phyloP scores from a whole-genome alignment of 2,888 invertebrate species.

The Seladonia tumulorum region DNA sequence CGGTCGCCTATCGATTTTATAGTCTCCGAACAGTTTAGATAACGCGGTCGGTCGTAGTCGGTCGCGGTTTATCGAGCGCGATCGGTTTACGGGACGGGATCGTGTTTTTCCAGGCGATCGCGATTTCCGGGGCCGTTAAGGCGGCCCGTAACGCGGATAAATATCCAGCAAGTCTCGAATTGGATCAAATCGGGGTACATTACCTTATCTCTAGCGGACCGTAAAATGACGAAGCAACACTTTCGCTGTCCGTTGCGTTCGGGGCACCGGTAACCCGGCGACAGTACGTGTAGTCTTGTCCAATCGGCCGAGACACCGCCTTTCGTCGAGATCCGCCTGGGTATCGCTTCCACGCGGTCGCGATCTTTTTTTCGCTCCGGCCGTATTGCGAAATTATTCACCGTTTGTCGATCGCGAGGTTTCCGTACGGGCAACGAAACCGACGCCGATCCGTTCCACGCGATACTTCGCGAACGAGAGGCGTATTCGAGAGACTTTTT shows the following conservation, averaged over 20 bases:
- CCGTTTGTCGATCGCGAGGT: neutral
- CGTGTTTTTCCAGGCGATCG: conserved; percentile 14
- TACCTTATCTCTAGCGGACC: conserved; percentile 43
- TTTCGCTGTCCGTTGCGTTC: conserved; percentile 15
- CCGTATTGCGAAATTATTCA: neutral
- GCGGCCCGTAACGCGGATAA: neutral
- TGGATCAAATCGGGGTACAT: conserved; percentile 39
- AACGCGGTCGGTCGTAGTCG: conserved; percentile 6
- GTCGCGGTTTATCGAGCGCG: conserved; percentile 12
- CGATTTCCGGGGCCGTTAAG: conserved; percentile 16
- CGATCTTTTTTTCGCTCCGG: neutral
- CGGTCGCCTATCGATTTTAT: conserved; percentile 8
- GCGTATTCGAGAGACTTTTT: neutral
- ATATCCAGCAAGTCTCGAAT: conserved; percentile 20
- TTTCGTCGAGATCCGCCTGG: neutral
- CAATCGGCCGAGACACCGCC: conserved; percentile 1
- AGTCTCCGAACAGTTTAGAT: conserved; percentile 17
- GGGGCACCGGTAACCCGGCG: conserved; percentile 15
- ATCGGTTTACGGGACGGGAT: conserved; percentile 14
- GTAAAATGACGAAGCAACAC: conserved; percentile 54
- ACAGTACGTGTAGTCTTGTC: neutral
- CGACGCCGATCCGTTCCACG: neutral
- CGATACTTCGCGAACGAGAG: neutral
- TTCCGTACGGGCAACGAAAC: neutral
- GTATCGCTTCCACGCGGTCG: neutral